phyloP scores from a whole-genome alignment of 1,140 invertebrate species.

The Augochlora pura region DNA sequence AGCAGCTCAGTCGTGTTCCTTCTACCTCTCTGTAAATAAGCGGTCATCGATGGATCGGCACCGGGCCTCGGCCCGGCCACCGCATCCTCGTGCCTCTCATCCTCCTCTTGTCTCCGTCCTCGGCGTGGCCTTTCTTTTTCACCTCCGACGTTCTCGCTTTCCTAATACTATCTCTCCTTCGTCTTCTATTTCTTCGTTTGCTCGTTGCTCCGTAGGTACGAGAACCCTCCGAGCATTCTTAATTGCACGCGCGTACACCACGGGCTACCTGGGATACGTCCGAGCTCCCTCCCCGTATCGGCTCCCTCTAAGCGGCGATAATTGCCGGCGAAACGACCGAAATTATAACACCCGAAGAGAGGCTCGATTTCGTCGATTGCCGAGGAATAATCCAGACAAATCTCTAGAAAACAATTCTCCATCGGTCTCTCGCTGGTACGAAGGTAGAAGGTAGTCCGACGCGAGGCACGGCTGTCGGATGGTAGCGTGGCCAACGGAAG shows the following conservation, averaged over 20 bases:
- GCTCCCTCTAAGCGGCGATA: slow-evolving; percentile 15
- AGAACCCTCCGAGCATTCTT: slow-evolving; percentile 37
- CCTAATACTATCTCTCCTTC: slow-evolving; percentile 32
- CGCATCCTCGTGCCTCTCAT: not conserved
- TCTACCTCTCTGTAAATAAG: slow-evolving; percentile 72
- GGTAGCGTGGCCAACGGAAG: no score
- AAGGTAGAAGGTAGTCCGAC: no score
- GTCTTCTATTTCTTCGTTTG: slow-evolving; percentile 36
- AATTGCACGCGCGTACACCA: slow-evolving; percentile 54
- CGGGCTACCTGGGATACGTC: slow-evolving; percentile 38
- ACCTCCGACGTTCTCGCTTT: slow-evolving; percentile 15
- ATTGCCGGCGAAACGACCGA: not conserved
- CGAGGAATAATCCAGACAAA: no score
- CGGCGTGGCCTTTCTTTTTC: no score
- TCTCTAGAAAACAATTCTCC: no score
- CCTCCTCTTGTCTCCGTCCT: slow-evolving; percentile 7
- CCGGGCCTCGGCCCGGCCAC: slow-evolving; percentile 24
- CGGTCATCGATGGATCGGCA: slow-evolving; percentile 72
- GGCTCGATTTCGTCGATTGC: no score
- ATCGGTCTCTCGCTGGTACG: no score
- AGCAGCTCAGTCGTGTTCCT: slow-evolving; percentile 64
- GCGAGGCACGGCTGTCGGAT: no score
- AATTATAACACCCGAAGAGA: no score
- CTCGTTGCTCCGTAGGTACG: slow-evolving; percentile 1
- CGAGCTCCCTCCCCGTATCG: slow-evolving; percentile 18